These are phyloP conservation scores for Bombus waltoni DNA, from an alignment of 1,140 invertebrate genomes.

Conservation along the genomic window DNA sequence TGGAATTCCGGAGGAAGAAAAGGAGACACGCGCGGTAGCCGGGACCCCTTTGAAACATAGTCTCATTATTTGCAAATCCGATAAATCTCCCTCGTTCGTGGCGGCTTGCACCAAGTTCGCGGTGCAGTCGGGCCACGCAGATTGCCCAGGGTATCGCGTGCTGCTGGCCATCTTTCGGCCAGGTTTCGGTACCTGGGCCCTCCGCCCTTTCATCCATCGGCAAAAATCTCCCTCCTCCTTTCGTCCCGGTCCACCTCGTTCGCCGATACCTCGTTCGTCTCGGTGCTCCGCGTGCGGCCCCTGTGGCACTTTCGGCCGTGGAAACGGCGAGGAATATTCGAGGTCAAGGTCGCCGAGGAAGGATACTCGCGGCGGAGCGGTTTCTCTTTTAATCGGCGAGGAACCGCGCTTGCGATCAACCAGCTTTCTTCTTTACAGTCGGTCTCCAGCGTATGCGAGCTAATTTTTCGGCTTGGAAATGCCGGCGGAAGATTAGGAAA, in stretches of 20 bases:
- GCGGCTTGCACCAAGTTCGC: constrained; percentile 39
- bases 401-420: neutral
- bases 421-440: neutral
- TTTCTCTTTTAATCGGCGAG: neutral
- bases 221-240: neutral
- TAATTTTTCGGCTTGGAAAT: too few species aligned
- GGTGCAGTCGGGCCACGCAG: constrained; percentile 40
- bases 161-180: constrained; percentile 23
- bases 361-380: neutral
- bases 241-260: neutral
- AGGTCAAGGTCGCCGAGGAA: constrained; percentile 10
- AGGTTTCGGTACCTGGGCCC: constrained; percentile 5
- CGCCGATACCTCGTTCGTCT: neutral
- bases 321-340: constrained; percentile 21
- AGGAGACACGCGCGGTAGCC: constrained; percentile 18
- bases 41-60: constrained; percentile 52
- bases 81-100: constrained; percentile 44
- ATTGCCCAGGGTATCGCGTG: constrained; percentile 45
- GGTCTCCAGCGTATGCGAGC: fast-evolving
- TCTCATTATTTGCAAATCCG: constrained; percentile 62
- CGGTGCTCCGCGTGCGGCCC: too few species aligned
- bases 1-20: constrained; percentile 14
- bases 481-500: fast-evolving
- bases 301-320: neutral
- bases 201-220: constrained; percentile 35